Base-by-base conservation (phyloP, 2,113 vertebrate species). In the Nestor notabilis region DNA sequence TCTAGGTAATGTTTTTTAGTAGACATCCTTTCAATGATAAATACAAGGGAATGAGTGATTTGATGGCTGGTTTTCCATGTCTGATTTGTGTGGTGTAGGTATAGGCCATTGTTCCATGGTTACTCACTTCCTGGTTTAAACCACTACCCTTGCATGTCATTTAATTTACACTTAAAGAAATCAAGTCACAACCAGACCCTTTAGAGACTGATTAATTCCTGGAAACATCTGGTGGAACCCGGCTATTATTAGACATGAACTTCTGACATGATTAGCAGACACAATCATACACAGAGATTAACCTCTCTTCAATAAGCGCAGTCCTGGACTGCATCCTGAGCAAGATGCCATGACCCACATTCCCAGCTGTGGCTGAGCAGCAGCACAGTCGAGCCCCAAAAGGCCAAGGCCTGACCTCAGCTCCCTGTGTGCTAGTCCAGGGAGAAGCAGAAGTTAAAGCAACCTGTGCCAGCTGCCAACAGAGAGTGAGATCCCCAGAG, bases 181-280 rank as follows among this genome's bases (percentile, higher is more conserved):
- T 89, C 88, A 91, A 97, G 77, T 93, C 13, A 20, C 78, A 97
- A 25, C 11, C 56, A 92, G 78, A 90, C 69, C 91, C 82, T 83
- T 78, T 91, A 80, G 53, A 68, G 71, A 43, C 89, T 96, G 93
- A 95, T 97, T 97, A 93, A 94, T 97, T 97, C 69, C 95, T 95
- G 87, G 81, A 95, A 97, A 96, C 95, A 96, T 97, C 93, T 98
- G 92, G 69, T 96, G 52, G 66, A 95, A 89, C 61, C 77, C 92
- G 18, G 53, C 58, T 97, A 97, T 95, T 87, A 94, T 90, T 97
- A 97, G 96, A 87, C 64, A 52, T 93, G 89, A 96, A 83, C 90
- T 94, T 97, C 52, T 94, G 95, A 91, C 97, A 96, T 93, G 89
- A 95, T 97, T 97, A 97, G 78, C 94, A 97, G 92, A 89, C 85